Evolutionary conservation across 2,888 invertebrate species (phyloP), one percentile per base, ranked within the genome.

Genomic region (Tiliacea aurago): DNA sequence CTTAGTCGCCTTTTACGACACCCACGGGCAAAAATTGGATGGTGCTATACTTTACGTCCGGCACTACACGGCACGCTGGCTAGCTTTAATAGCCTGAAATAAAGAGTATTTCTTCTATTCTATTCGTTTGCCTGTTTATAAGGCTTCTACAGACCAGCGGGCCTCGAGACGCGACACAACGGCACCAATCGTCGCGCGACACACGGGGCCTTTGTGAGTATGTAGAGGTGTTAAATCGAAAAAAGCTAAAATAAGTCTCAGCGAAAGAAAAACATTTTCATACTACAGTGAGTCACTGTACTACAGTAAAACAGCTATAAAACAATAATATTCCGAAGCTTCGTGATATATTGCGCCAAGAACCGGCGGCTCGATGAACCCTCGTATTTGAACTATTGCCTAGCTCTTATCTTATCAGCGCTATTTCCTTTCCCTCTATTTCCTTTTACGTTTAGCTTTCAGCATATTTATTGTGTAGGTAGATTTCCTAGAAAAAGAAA

Each of bases 361-460:
- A 45, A 11, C 33, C 41, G 78, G 28, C 55, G 49, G 73, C 71
- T 64, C 71, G 77, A 65, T 70, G 67, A 81, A 61, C 70, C 55
- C 68, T 73, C 33, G 63, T 62, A 59, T 73, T 68, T 69, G 73
- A 83, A 69, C 58, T 70, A 83, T 83, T 68, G 76, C 62, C 51
- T 76, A 56, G 61, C 43, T 64, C 76, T 85, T 76, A 83, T 73
- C 73, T 70, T 74, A 78, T 83, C 80, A 72, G 59, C 9, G 55
- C 63, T 76, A 70, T 85, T 85, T 83, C 82, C 73, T 70, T 73
- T 71, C 59, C 66, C 33, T 28, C 37, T 70, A 66, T 79, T 70
- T 76, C 67, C 83, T 56, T 71, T 51, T 47, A 49, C 51, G 55
- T 82, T 68, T 67, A 64, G 64, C 72, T 78, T 67, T 64, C 51